A percentile compares a stretch with the other conserved stretches of the same genome.
Evolutionary conservation across 1,140 invertebrate genomes (phyloP).

Genomic region (Lasioglossum albipes): DNA sequence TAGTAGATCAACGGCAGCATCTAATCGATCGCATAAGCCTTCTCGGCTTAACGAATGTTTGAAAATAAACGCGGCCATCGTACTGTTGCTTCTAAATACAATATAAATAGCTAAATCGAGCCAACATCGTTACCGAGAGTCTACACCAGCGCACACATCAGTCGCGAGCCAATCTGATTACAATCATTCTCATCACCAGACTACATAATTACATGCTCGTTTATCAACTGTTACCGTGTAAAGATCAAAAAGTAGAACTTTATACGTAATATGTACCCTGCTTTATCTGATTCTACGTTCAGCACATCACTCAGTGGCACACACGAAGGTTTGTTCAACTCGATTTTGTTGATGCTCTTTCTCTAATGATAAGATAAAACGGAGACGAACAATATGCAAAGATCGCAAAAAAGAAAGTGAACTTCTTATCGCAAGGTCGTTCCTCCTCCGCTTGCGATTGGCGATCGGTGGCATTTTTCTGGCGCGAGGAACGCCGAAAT

Average conservation of each 20-base stretch:
- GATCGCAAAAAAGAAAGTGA: not conserved
- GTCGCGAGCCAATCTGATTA: not conserved
- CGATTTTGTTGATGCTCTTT: no score
- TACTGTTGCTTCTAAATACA: not conserved
- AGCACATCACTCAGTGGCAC: no score
- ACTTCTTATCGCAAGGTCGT: slow-evolving; percentile 21
- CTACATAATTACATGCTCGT: no score
- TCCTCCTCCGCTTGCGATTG: not conserved
- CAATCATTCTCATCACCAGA: not conserved
- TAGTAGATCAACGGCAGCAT: not conserved
- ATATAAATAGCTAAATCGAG: not conserved
- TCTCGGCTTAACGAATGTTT: not conserved
- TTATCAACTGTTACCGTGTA: no score
- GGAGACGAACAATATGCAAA: not conserved
- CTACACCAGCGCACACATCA: not conserved
- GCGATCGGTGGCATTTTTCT: slow-evolving; percentile 28
- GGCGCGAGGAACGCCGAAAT: slow-evolving; percentile 28
- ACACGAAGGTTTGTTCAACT: no score
- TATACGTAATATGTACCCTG: no score
- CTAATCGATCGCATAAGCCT: not conserved
- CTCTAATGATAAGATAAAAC: no score
- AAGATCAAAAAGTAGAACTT: no score
- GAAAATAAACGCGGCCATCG: not conserved
- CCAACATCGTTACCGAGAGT: not conserved
- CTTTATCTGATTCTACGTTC: no score